Conservation (phyloP, 2,113 vertebrate species). For the Chionodraco myersi region DNA sequence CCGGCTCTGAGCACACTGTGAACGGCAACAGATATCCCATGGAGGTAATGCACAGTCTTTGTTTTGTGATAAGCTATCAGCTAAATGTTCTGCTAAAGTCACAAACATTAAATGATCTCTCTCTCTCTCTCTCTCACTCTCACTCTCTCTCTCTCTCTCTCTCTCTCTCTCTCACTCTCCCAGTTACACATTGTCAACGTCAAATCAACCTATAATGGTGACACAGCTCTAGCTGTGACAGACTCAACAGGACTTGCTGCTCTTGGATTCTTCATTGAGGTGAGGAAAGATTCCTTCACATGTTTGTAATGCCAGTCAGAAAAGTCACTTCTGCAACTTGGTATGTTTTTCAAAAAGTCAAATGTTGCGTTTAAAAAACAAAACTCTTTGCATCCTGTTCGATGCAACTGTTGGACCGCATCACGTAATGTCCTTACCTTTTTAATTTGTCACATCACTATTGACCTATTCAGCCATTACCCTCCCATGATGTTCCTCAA, state of each 20-base stretch:
- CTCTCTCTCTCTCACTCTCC: neutral
- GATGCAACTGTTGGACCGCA: neutral
- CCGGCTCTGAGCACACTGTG: slow-evolving; percentile 80
- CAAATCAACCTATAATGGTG: slow-evolving; percentile 44
- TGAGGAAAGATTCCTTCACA: slow-evolving; percentile 5
- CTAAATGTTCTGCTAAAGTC: neutral
- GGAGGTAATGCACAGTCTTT: slow-evolving; percentile 69
- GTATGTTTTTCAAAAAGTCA: neutral
- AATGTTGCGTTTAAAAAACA: too few relatives aligned
- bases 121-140: neutral
- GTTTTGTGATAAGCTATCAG: neutral
- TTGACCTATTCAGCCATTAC: neutral
- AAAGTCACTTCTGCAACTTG: neutral
- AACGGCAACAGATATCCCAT: slow-evolving; percentile 73
- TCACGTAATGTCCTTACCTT: neutral
- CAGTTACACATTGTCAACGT: slow-evolving; percentile 84
- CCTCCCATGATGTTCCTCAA: neutral
- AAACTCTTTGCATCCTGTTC: neutral
- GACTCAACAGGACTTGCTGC: slow-evolving; percentile 75
- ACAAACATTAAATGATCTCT: too few relatives aligned
- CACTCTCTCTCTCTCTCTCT: neutral
- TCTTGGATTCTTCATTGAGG: slow-evolving; percentile 72
- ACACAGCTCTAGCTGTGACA: neutral
- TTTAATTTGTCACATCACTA: neutral
- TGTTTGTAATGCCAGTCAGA: neutral